Percentiles rank a stretch among this genome's conserved stretches.
phyloP scores from a whole-genome alignment of 37 sponge, comb jelly and placozoan species.

The Spongilla lacustris region DNA sequence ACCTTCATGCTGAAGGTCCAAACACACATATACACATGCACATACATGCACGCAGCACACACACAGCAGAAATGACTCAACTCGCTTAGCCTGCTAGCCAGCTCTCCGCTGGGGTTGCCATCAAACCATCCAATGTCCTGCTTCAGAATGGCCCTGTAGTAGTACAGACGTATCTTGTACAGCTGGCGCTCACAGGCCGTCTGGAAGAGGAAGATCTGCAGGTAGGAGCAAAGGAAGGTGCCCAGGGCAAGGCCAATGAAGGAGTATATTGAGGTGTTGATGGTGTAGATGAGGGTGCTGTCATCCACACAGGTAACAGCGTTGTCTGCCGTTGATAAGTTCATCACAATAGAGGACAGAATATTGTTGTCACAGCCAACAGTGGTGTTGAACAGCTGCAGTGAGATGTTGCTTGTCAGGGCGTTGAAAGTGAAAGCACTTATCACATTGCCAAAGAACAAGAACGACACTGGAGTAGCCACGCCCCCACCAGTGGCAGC shows the following conservation, averaged over 20 bases:
- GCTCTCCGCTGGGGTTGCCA: slow-evolving; percentile 51
- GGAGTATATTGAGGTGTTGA: slow-evolving; percentile 6
- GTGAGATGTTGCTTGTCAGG: too few relatives aligned
- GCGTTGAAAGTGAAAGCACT: slow-evolving; percentile 7
- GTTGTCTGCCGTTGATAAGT: too few relatives aligned
- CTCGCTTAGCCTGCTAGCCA: slow-evolving; percentile 46
- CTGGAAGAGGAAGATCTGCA: slow-evolving; percentile 53
- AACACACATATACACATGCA: too few relatives aligned
- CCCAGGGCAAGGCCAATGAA: slow-evolving; percentile 45
- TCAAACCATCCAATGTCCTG: slow-evolving; percentile 89
- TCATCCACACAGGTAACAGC: too few relatives aligned
- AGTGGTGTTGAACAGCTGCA: too few relatives aligned
- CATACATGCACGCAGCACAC: too few relatives aligned
- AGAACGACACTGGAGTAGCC: slow-evolving; percentile 18
- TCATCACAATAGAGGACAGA: too few relatives aligned
- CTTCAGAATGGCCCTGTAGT: slow-evolving; percentile 59
- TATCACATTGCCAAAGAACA: slow-evolving; percentile 36
- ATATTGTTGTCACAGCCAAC: too few relatives aligned
- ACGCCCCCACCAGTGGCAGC: slow-evolving; percentile 37
- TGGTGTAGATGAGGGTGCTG: neutral
- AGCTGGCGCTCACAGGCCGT: slow-evolving; percentile 51
- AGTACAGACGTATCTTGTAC: slow-evolving; percentile 40
- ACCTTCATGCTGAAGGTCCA: too few relatives aligned
- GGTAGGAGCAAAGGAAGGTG: slow-evolving; percentile 12
- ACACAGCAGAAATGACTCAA: neutral